A percentile compares a stretch with the other conserved stretches of the same genome.
Conservation (phyloP, 1,140 invertebrate species). For the Drosophila gunungcola region DNA sequence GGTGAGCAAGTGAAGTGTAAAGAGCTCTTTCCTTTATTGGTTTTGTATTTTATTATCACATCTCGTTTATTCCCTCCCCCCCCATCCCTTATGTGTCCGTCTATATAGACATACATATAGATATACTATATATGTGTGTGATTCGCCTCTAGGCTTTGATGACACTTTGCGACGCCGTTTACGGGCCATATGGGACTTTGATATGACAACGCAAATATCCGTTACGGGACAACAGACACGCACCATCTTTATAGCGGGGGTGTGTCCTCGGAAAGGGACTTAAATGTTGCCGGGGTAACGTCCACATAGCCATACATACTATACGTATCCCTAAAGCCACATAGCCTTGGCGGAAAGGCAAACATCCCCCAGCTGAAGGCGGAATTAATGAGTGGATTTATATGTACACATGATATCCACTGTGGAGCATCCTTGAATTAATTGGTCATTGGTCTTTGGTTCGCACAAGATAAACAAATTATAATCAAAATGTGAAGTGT, state of each 20-base stretch:
- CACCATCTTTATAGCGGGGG: conserved; percentile 42
- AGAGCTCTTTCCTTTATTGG: conserved; percentile 84
- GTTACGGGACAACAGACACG: conserved; percentile 74
- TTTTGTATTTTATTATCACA: conserved; percentile 84
- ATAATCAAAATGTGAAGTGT: conserved; percentile 1
- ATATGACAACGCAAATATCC: conserved; percentile 84
- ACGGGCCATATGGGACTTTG: conserved; percentile 84
- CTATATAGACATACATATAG: conserved; percentile 5
- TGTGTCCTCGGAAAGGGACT: conserved; percentile 11
- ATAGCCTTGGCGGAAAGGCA: conserved; percentile 1
- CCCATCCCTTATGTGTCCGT: conserved; percentile 44
- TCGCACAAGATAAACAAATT: conserved; percentile 5
- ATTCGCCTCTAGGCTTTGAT: conserved; percentile 67
- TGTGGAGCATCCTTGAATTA: conserved; percentile 2
- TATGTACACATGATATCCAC: background rate
- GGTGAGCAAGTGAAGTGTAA: conserved; percentile 84
- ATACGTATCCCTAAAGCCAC: background rate
- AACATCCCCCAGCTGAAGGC: background rate
- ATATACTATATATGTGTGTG: conserved; percentile 17
- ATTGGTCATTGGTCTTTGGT: conserved; percentile 19
- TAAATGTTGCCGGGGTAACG: conserved; percentile 39
- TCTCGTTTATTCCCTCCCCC: conserved; percentile 66
- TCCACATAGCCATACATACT: conserved; percentile 21
- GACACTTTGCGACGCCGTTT: conserved; percentile 73
- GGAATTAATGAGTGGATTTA: conserved; percentile 12